Percentiles rank a stretch among this genome's conserved stretches.
These are phyloP conservation scores for Tenebrosternarchus preto DNA, from an alignment of 2,113 vertebrate genomes.

Conservation along the genomic window DNA sequence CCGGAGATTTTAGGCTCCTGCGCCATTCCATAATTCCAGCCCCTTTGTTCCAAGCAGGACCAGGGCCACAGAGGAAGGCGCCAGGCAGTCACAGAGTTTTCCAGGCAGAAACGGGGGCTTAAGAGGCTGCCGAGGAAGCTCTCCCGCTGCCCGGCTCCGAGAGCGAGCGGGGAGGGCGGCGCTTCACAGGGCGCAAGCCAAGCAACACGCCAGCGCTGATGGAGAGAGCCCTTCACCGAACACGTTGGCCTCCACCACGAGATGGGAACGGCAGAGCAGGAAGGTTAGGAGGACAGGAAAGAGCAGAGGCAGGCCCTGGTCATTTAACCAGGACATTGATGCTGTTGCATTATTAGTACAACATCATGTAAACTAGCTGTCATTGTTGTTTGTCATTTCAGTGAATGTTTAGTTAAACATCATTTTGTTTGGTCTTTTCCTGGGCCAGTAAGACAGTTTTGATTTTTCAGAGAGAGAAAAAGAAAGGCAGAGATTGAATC, in stretches of 20 bases:
- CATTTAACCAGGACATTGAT: not conserved
- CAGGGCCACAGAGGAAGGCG: slow-evolving; percentile 57
- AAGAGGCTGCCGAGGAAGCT: slow-evolving; percentile 46
- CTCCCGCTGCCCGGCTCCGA: slow-evolving; percentile 34
- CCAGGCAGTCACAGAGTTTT: slow-evolving; percentile 60
- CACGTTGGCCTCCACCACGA: slow-evolving; percentile 26
- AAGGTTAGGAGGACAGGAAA: no score
- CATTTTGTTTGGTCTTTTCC: not conserved
- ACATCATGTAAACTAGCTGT: not conserved
- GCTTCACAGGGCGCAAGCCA: not conserved
- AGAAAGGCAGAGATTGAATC: slow-evolving; percentile 6
- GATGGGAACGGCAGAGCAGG: slow-evolving; percentile 21
- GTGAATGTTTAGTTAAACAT: not conserved
- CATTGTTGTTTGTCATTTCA: not conserved
- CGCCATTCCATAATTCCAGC: slow-evolving; percentile 65
- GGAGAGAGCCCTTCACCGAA: slow-evolving; percentile 24
- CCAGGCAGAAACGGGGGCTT: slow-evolving; percentile 49
- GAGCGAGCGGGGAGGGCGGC: slow-evolving; percentile 13
- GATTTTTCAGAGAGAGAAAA: slow-evolving; percentile 3
- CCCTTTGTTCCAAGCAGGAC: slow-evolving; percentile 59
- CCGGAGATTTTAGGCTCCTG: slow-evolving; percentile 62
- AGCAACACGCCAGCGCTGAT: not conserved
- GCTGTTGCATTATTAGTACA: not conserved
- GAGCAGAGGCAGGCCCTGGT: no score
- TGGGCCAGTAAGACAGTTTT: not conserved